A percentile compares a stretch with the other conserved stretches of the same genome.
Conservation (phyloP, 2,797 vertebrate genomes). For the Karalla daura region DNA sequence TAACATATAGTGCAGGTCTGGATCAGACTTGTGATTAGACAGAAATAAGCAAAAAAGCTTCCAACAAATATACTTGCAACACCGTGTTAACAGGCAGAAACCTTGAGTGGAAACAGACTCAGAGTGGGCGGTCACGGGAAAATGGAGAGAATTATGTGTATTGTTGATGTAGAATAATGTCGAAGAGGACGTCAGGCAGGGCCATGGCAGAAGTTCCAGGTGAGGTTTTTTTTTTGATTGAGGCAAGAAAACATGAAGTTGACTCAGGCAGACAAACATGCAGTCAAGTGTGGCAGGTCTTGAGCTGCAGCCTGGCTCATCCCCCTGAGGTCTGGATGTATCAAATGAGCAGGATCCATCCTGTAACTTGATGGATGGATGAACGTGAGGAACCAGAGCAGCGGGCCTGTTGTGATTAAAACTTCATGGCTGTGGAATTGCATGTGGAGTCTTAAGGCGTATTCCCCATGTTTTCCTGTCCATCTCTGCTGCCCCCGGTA, state of each 20-base stretch:
- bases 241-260: constrained; percentile 9
- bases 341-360: constrained; percentile 33
- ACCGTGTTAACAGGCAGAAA: too few relatives aligned
- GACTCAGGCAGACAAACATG: constrained; percentile 43
- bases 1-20: too few relatives aligned
- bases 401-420: constrained; percentile 31
- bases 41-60: too few relatives aligned
- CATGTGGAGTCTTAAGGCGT: neutral
- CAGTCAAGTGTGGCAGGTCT: constrained; percentile 43
- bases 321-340: constrained; percentile 35
- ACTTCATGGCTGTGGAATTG: constrained; percentile 28
- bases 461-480: neutral
- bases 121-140: too few relatives aligned
- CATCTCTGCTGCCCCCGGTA: neutral
- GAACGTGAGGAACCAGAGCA: constrained; percentile 20
- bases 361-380: constrained; percentile 46
- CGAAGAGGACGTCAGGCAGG: too few relatives aligned
- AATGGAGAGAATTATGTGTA: too few relatives aligned
- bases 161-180: too few relatives aligned
- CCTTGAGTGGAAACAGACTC: too few relatives aligned
- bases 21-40: too few relatives aligned
- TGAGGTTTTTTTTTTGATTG: too few relatives aligned
- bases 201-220: too few relatives aligned
- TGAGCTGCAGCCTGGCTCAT: constrained; percentile 36
- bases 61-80: too few relatives aligned